Conservation (phyloP, 2,797 vertebrate genomes). For the Sebastes itinus region DNA sequence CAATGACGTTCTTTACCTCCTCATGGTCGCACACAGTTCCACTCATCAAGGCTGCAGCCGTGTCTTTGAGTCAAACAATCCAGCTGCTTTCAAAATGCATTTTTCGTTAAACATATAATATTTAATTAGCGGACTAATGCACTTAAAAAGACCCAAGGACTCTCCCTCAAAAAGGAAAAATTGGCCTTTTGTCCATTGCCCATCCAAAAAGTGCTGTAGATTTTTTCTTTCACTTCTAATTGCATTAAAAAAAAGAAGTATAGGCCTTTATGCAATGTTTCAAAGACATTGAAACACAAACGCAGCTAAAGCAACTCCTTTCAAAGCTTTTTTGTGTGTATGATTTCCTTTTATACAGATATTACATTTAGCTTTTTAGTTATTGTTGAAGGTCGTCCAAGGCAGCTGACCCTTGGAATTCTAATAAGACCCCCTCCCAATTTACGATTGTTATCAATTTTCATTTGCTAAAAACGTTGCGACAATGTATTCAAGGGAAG, state of each 20-base stretch:
- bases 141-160: constrained; percentile 80
- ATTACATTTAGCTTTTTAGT: constrained; percentile 63
- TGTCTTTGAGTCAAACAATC: constrained; percentile 77
- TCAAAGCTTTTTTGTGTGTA: constrained; percentile 39
- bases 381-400: constrained; percentile 63
- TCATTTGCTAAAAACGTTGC: constrained; percentile 18
- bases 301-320: constrained; percentile 49
- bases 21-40: constrained; percentile 60
- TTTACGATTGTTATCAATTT: constrained; percentile 37
- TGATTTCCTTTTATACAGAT: constrained; percentile 53
- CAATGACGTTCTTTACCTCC: constrained; percentile 71
- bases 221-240: constrained; percentile 67
- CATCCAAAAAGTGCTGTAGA: constrained; percentile 68
- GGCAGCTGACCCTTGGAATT: constrained; percentile 65
- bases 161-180: constrained; percentile 68
- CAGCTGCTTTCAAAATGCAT: constrained; percentile 72
- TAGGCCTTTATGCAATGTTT: constrained; percentile 73
- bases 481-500: constrained; percentile 2
- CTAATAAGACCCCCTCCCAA: constrained; percentile 27
- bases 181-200: constrained; percentile 76
- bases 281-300: constrained; percentile 68
- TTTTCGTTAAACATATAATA: constrained; percentile 77
- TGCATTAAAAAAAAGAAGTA: constrained; percentile 73
- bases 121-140: constrained; percentile 80
- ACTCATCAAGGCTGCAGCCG: constrained; percentile 74